Conservation (phyloP, 2,113 vertebrate species). For the Tupaia chinensis region DNA sequence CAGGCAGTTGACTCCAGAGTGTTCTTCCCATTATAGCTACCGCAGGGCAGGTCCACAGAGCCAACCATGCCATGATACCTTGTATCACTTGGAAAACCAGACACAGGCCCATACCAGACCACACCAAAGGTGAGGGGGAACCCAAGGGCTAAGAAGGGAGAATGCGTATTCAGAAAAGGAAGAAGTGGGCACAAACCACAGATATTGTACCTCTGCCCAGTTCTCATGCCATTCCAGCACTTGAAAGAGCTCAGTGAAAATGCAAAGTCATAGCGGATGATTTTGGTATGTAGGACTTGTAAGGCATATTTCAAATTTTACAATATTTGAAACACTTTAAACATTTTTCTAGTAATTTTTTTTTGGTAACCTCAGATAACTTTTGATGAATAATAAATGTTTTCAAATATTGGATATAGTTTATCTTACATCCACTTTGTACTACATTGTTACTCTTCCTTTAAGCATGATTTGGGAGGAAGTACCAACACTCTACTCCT, state of each 20-base stretch:
- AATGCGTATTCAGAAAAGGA: not conserved
- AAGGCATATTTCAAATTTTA: not conserved
- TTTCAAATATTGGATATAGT: constrained; percentile 11
- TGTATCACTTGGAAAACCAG: not conserved
- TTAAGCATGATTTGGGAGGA: not conserved
- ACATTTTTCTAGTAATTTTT: not conserved
- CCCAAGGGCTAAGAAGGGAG: not conserved
- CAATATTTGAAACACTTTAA: constrained; percentile 12
- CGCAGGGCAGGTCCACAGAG: not conserved
- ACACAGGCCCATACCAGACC: not conserved
- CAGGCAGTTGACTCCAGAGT: not conserved
- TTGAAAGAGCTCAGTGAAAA: not conserved
- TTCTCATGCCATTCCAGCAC: not conserved
- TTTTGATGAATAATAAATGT: constrained; percentile 4
- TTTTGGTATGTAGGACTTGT: not conserved
- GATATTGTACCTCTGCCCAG: not conserved
- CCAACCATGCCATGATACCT: not conserved
- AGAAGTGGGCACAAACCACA: not conserved
- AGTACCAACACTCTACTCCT: not conserved
- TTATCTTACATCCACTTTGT: not conserved
- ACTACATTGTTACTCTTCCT: constrained; percentile 7
- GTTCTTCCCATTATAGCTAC: not conserved
- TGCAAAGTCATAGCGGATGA: not conserved
- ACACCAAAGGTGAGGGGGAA: not conserved
- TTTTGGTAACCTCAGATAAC: not conserved